Evolutionary conservation across 2,888 invertebrate species (phyloP), one percentile per base, ranked within the genome.

Genomic region (Therioaphis trifolii): DNA sequence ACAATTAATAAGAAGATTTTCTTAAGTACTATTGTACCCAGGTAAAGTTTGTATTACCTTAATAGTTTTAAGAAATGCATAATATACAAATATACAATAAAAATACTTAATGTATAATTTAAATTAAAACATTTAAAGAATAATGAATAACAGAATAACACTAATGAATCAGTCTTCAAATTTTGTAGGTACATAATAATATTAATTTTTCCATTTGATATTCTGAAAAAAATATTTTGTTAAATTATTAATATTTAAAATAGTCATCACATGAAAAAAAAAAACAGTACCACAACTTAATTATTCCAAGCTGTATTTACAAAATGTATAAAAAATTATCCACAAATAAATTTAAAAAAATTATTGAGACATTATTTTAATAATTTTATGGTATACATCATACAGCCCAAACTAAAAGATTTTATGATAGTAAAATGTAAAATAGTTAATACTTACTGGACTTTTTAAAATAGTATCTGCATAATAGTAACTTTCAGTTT

Each of bases 401-500:
- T 49, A 15, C 4, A 15, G 15, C 15, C 15, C 14, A 14, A 49
- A 49, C 1, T 49, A 15, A 49, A 49, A 46, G 14, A 12, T 46
- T 46, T 46, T 12, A 7, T 46, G 2, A 46, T 12, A 46, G 1
- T 1, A 46, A 46, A 46, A 46, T 46, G 46, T 46, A 5, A 46
- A 46, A 87, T 87, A 61, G 43, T 4, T 46, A 27, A n/a, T 43
- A 84, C 88, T 88, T 79, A 89, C 88, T 12, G 88, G 87, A 75
- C 87, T 88, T 86, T 92, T 91, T 0, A 95, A 88, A 1, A 92
- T 92, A 87, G 92, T 93, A 86, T 94, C 94, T 58, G 94, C 93
- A 85, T 93, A 91, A 86, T 93, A 92, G 86, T 92, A 93, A 87
- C 94, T 93, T 86, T 94, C 93, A 0, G 93, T 92, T 85, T 93